Conservation (phyloP, 2,888 invertebrate genomes). For the Cephonodes hylas region DNA sequence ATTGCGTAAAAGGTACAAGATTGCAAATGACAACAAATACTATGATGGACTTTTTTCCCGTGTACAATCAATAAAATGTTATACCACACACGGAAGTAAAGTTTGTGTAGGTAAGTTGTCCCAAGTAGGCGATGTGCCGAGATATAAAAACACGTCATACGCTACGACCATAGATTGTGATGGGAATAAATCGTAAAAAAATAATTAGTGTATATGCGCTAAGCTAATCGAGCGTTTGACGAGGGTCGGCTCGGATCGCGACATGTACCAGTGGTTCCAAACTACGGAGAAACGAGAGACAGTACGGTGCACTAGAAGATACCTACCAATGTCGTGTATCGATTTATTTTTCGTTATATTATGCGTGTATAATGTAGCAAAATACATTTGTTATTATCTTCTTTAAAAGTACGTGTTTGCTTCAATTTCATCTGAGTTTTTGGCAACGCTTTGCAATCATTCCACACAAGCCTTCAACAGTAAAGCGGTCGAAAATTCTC, state of each 20-base stretch:
- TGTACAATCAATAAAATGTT: slow-evolving; percentile 51
- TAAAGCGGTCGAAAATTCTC: not conserved
- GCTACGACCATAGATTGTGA: slow-evolving; percentile 42
- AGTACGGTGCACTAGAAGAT: no score
- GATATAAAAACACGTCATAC: slow-evolving; percentile 52
- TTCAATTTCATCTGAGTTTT: not conserved
- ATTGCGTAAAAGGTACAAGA: no score
- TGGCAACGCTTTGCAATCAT: not conserved
- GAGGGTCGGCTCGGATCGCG: slow-evolving; percentile 71
- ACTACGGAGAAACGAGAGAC: slow-evolving; percentile 26
- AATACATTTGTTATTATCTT: not conserved
- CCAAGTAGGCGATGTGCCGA: slow-evolving; percentile 53
- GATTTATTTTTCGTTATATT: no score
- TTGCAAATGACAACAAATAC: not conserved
- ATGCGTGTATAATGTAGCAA: not conserved
- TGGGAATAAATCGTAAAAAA: slow-evolving; percentile 53
- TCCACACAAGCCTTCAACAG: not conserved
- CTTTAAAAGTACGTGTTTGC: not conserved
- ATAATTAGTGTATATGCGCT: slow-evolving; percentile 70
- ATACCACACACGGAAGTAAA: slow-evolving; percentile 54
- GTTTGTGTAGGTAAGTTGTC: slow-evolving; percentile 52
- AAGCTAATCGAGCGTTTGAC: slow-evolving; percentile 77
- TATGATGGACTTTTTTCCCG: slow-evolving; percentile 24
- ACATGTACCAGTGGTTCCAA: slow-evolving; percentile 47
- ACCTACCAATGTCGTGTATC: no score